phyloP scores from a whole-genome alignment of 2,113 vertebrate genomes.

The Lasiurus cinereus region DNA sequence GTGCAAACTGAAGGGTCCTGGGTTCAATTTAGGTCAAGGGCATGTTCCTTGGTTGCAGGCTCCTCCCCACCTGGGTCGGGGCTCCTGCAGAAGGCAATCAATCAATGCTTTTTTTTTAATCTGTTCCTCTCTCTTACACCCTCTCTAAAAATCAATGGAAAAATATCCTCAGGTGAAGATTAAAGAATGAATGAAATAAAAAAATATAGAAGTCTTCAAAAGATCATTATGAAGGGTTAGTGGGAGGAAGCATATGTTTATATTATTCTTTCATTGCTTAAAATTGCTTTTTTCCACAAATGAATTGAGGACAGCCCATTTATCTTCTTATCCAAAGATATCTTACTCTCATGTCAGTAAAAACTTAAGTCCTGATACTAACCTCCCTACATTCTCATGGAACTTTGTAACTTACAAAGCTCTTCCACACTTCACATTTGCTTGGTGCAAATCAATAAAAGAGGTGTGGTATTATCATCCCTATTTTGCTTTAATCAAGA shows the following conservation, averaged over 20 bases:
- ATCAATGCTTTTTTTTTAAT: too few species aligned
- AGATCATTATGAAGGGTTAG: constrained; percentile 25
- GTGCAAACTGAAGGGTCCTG: too few species aligned
- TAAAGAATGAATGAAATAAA: too few species aligned
- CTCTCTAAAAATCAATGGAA: too few species aligned
- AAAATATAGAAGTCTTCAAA: background rate
- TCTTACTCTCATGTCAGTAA: background rate
- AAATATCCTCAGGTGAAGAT: too few species aligned
- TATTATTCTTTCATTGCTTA: constrained; percentile 9
- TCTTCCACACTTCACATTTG: constrained; percentile 27
- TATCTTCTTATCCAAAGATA: constrained; percentile 38
- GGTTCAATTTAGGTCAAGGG: too few species aligned
- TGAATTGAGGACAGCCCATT: constrained; percentile 32
- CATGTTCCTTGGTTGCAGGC: too few species aligned
- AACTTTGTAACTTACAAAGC: constrained; percentile 30
- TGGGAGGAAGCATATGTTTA: background rate
- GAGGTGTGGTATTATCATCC: background rate
- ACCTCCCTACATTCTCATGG: constrained; percentile 25
- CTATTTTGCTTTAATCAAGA: constrained; percentile 52
- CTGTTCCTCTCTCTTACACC: too few species aligned
- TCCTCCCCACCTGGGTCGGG: too few species aligned
- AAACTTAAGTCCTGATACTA: constrained; percentile 22
- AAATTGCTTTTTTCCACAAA: constrained; percentile 7
- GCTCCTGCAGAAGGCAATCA: too few species aligned
- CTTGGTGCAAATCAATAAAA: constrained; percentile 6